A percentile compares a stretch with the other conserved stretches of the same genome.
phyloP scores from a whole-genome alignment of 2,888 invertebrate genomes.

The Tupiocoris notatus region DNA sequence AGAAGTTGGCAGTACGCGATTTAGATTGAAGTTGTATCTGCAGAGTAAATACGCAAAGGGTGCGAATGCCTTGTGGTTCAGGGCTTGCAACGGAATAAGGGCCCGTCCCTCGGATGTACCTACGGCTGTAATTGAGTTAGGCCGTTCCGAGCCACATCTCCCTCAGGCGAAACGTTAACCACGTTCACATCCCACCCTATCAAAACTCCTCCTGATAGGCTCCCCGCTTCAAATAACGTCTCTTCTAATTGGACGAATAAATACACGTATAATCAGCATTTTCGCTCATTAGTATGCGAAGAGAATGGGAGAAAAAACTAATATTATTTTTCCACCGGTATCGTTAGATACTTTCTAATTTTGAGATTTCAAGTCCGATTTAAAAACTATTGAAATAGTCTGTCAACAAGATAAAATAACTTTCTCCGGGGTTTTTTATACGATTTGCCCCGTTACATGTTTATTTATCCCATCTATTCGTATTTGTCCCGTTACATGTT shows the following conservation, averaged over 20 bases:
- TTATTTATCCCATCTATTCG: too few relatives aligned
- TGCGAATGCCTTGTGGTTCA: background rate
- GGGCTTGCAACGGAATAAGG: slow-evolving; percentile 4
- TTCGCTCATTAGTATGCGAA: too few relatives aligned
- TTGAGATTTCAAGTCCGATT: too few relatives aligned
- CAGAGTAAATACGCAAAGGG: slow-evolving; percentile 21
- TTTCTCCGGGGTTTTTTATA: too few relatives aligned
- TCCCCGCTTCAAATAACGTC: slow-evolving; percentile 6
- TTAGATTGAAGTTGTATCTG: background rate
- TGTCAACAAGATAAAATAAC: too few relatives aligned
- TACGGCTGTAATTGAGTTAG: slow-evolving; percentile 33
- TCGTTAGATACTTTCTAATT: too few relatives aligned
- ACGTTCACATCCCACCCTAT: slow-evolving; percentile 4
- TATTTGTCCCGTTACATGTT: too few relatives aligned
- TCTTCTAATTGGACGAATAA: background rate
- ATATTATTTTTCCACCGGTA: too few relatives aligned
- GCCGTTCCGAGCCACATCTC: slow-evolving; percentile 1
- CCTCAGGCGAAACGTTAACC: slow-evolving; percentile 26
- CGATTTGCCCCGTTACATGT: too few relatives aligned
- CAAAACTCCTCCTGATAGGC: background rate
- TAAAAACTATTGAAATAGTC: too few relatives aligned
- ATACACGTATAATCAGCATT: too few relatives aligned
- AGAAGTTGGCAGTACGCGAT: background rate
- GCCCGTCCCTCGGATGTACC: slow-evolving; percentile 13
- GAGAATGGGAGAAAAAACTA: too few relatives aligned